Conservation (phyloP, 2,888 invertebrate species). For the Epiblema foenella region DNA sequence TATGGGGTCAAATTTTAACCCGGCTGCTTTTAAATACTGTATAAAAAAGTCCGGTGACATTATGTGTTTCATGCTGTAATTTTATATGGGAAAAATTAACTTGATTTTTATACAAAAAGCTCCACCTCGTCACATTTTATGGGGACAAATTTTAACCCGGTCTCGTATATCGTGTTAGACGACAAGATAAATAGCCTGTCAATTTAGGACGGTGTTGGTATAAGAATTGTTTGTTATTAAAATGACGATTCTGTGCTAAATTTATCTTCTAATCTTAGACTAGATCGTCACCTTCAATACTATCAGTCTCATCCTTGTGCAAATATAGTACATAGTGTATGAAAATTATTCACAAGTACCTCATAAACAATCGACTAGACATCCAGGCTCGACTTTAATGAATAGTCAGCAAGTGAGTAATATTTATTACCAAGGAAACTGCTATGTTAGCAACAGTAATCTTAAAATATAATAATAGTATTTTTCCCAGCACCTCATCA, state of each 20-base stretch:
- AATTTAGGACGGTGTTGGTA: too few species aligned
- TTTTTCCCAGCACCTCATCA: too few species aligned
- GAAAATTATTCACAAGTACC: slow-evolving; percentile 32
- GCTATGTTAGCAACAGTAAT: background rate
- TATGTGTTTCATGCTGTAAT: too few species aligned
- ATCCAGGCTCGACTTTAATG: slow-evolving; percentile 5
- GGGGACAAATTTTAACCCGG: too few species aligned
- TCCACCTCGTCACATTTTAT: too few species aligned
- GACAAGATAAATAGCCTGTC: too few species aligned
- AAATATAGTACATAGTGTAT: slow-evolving; percentile 15
- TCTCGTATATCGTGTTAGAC: too few species aligned
- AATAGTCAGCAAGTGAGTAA: slow-evolving; percentile 12
- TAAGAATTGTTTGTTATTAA: background rate
- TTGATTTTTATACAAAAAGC: too few species aligned
- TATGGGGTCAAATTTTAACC: too few species aligned
- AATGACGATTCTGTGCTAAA: background rate
- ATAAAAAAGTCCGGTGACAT: too few species aligned
- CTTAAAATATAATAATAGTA: background rate
- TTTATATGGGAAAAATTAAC: too few species aligned
- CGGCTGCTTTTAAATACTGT: too few species aligned
- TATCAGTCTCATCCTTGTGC: slow-evolving; percentile 28
- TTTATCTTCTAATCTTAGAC: slow-evolving; percentile 18
- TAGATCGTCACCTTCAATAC: slow-evolving; percentile 16
- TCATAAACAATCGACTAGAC: slow-evolving; percentile 30
- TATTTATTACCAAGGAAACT: slow-evolving; percentile 38